Percentiles rank a stretch among this genome's conserved stretches.
These are phyloP conservation scores for Cremastinae sp. DNA, from an alignment of 2,888 invertebrate genomes.

Conservation along the genomic window DNA sequence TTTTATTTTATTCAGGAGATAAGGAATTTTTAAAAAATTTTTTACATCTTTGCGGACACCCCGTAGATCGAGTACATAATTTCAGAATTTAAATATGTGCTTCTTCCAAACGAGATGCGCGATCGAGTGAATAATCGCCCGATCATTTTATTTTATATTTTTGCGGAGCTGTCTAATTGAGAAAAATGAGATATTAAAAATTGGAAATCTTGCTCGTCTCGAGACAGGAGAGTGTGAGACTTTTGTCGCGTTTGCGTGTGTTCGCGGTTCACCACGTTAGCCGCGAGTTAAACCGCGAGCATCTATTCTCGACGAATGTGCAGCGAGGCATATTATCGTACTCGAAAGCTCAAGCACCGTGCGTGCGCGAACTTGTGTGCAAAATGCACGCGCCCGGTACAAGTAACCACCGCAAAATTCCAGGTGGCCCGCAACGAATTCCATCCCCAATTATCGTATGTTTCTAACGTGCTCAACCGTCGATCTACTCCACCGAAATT, in stretches of 20 bases:
- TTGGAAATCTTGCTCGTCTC: too few relatives aligned
- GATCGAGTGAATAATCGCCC: too few relatives aligned
- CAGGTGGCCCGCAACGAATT: conserved; percentile 61
- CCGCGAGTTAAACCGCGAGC: conserved; percentile 40
- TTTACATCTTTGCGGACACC: too few relatives aligned
- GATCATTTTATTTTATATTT: too few relatives aligned
- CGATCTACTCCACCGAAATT: conserved; percentile 33
- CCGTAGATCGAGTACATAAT: too few relatives aligned
- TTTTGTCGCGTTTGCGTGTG: background rate
- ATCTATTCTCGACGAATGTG: conserved; percentile 54
- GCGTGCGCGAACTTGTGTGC: background rate
- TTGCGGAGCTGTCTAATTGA: too few relatives aligned
- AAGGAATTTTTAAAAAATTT: too few relatives aligned
- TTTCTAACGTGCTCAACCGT: conserved; percentile 58
- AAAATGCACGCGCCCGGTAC: conserved; percentile 22
- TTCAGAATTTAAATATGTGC: too few relatives aligned
- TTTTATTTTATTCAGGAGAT: too few relatives aligned
- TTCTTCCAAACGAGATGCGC: too few relatives aligned
- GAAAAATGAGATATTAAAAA: too few relatives aligned
- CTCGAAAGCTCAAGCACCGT: conserved; percentile 11
- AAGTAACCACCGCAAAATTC: conserved; percentile 57
- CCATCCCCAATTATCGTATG: conserved; percentile 62
- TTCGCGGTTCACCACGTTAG: conserved; percentile 6
- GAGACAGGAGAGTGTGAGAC: too few relatives aligned
- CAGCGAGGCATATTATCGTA: conserved; percentile 50